Conservation (phyloP, 2,888 invertebrate genomes). For the Catonia carolina region DNA sequence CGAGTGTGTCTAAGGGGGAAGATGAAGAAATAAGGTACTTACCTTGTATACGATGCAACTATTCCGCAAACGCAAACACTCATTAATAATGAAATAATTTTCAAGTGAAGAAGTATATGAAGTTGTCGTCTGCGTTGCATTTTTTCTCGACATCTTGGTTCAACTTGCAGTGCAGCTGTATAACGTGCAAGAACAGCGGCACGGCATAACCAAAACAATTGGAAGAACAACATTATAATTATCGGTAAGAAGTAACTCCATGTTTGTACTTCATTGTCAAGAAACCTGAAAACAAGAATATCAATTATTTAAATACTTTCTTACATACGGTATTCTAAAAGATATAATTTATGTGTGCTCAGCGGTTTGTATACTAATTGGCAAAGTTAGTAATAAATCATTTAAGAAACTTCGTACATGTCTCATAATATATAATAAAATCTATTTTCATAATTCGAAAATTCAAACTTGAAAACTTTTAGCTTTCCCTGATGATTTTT, state of each 20-base stretch:
- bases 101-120: conserved; percentile 39
- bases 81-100: not conserved
- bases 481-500: too few relatives aligned
- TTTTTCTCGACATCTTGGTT: conserved; percentile 52
- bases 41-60: not conserved
- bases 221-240: conserved; percentile 44
- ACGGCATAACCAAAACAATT: conserved; percentile 47
- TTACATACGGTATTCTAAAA: too few relatives aligned
- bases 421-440: too few relatives aligned
- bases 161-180: conserved; percentile 53
- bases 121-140: conserved; percentile 52
- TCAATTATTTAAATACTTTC: too few relatives aligned
- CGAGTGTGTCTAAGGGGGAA: too few relatives aligned
- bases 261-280: conserved; percentile 46
- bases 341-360: too few relatives aligned
- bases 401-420: too few relatives aligned
- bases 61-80: not conserved
- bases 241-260: conserved; percentile 51
- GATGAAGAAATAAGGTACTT: too few relatives aligned
- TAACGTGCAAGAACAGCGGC: conserved; percentile 53
- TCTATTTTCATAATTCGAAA: too few relatives aligned
- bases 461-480: too few relatives aligned
- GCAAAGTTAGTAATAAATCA: too few relatives aligned
- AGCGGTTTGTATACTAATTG: too few relatives aligned
- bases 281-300: conserved; percentile 44